Conservation (phyloP, 2,113 vertebrate species). For the Actinemys pallida region DNA sequence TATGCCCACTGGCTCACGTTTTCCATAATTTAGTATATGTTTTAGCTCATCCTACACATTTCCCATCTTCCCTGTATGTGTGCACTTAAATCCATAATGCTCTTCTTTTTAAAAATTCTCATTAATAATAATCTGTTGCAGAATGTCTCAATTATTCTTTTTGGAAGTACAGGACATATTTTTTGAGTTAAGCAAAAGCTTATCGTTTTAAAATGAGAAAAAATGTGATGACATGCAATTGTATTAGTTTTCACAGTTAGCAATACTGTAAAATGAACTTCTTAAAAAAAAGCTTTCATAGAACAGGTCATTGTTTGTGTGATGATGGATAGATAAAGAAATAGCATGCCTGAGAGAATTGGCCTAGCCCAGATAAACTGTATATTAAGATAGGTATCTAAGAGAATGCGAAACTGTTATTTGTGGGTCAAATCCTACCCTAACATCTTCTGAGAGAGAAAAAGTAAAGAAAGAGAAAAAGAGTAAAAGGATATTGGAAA, state of each 20-base stretch:
- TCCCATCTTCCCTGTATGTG: not conserved
- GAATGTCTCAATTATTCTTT: not conserved
- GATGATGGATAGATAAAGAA: not conserved
- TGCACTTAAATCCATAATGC: not conserved
- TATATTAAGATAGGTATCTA: not conserved
- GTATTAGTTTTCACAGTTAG: not conserved
- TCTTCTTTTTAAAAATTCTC: not conserved
- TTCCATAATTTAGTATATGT: not conserved
- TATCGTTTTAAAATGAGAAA: not conserved
- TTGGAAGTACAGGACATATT: not conserved
- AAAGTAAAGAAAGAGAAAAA: not conserved
- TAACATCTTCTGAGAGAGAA: not conserved
- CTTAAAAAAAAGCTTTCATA: conserved; percentile 4
- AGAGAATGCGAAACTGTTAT: not conserved
- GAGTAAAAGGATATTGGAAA: not conserved
- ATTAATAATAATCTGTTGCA: not conserved
- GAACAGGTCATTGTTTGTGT: not conserved
- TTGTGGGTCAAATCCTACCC: not conserved
- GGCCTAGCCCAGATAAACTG: not conserved
- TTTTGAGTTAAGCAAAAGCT: not conserved
- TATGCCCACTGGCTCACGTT: not conserved
- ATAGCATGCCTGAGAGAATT: not conserved
- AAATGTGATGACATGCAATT: not conserved
- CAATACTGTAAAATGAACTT: not conserved
- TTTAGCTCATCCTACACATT: conserved; percentile 1